Base-by-base conservation (phyloP, 2,797 vertebrate species). In the Rhinella marina region DNA sequence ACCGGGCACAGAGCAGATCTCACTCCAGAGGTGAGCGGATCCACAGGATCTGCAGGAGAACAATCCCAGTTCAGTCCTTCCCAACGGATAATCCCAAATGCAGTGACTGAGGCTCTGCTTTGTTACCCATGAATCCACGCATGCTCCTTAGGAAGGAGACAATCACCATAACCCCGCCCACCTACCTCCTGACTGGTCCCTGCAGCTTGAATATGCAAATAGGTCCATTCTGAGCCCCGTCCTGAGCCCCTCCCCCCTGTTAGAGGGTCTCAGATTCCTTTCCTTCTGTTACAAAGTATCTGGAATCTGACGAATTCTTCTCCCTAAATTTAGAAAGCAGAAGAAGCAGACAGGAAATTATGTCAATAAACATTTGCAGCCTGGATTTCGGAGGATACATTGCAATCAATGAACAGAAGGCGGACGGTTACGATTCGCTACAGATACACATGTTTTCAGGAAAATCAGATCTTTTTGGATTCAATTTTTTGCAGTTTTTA, bases 211-310 rank as follows among this genome's bases (percentile, higher is more conserved):
- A 86, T 62, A 85, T 88, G 87, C 23, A 88, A 86, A 88, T 88
- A 0, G 0, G 16, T 52, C 57, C 16, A 9, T 54, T 19, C 50
- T 72, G 10, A n/a, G 48, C 27, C 68, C 19, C 62, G 10, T 68
- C 25, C 50, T 70, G 17, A 17, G 25, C n/a, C 56, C 52, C 73
- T n/a, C 56, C 56, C 73, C 17, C 19, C 64, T 21, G 16, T 21
- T 21, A 2, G 19, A 50, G 21, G 12, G 23, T 52, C 57, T 82
- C 52, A 73, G 25, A 87, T 87, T 88, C 62, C 62, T 80, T 41
- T 78, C 82, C 82, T 88, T 81, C 54, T 85, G 82, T 75, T 85
- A 85, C 82, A 88, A 85, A 88, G 82, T 88, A 75, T 80, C 56
- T 73, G 82, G 68, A 81, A 54, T 73, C 77, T 56, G 62, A 68